Base-by-base conservation (phyloP, 2,888 invertebrate genomes). In the Idaea biselata region DNA sequence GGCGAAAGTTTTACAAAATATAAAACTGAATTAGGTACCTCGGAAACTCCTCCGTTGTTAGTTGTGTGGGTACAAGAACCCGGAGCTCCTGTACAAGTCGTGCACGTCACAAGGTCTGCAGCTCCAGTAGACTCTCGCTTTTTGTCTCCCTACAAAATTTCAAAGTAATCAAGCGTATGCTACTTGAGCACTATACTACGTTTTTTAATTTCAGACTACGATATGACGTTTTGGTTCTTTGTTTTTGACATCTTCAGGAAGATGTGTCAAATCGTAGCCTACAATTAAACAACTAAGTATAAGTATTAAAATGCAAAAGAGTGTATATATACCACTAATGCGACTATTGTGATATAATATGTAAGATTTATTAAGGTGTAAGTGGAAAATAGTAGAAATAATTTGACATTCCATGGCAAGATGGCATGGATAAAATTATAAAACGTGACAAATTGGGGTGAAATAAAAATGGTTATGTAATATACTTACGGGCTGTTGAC, bases 61-160 rank as follows among this genome's bases (percentile, higher is more conserved):
- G 96, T 95, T 63, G 97, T 95, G 88, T 97, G 97, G 63, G 97
- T 97, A 84, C 97, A 97, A 33, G 96, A 96, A 80, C 96, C 96
- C 59, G 96, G 95, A 61, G 96, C 95, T 0, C 93, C 93, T 1
- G 94, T 92, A 86, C 97, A 97, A 73, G 95, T 95, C 67, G 97
- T 95, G 86, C 97, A 97, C 69, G 96, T 94, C 66, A 97, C 96
- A 77, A 97, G 95, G 88, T 97, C 97, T 78, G 96, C 96, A 65
- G 96, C 95, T 72, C 95, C 95, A 70, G 94, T 94, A 62, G 96
- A 95, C 80, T 97, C 97, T 76, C 96, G 94, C 89, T 97, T 96
- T 94, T 97, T 97, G 89, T 97, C 96, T 80, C 95, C 96, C 97
- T 97, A 94, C 32, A 79, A 72, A 64, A 59, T 63, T 61, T 8